These are phyloP conservation scores for Noctua janthina DNA, from an alignment of 2,888 invertebrate genomes.

Conservation along the genomic window DNA sequence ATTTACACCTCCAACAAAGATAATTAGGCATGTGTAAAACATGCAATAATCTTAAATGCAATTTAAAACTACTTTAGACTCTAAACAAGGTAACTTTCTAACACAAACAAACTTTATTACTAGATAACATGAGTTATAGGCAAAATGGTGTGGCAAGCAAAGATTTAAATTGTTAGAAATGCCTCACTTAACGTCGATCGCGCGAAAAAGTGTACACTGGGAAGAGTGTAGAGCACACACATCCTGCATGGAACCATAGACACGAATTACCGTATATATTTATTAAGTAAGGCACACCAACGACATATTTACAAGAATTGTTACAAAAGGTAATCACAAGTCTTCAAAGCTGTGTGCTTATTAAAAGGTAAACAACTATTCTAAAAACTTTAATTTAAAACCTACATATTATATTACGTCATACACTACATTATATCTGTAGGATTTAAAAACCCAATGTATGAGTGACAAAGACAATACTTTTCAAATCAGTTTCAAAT, in stretches of 20 bases:
- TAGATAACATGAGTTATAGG: conserved; percentile 68
- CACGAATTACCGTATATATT: background rate
- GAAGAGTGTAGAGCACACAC: background rate
- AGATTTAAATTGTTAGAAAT: background rate
- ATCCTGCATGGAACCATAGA: background rate
- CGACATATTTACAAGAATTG: no score
- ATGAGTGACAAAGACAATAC: background rate
- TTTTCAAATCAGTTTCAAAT: no score
- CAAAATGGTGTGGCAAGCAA: conserved; percentile 61
- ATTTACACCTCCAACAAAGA: background rate
- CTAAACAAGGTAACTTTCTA: background rate
- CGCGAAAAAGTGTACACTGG: background rate
- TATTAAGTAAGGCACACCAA: no score
- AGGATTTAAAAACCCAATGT: no score
- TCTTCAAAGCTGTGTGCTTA: no score
- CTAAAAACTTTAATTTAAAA: no score
- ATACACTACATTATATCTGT: no score
- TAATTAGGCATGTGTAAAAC: background rate
- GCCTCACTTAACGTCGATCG: background rate
- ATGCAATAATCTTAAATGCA: no score
- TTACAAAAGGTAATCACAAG: no score
- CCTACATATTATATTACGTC: no score
- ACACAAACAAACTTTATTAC: conserved; percentile 56
- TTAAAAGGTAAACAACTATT: no score
- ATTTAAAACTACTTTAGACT: background rate